These are phyloP conservation scores for Hyperoodon ampullatus DNA, from an alignment of 2,113 vertebrate species.

Conservation along the genomic window DNA sequence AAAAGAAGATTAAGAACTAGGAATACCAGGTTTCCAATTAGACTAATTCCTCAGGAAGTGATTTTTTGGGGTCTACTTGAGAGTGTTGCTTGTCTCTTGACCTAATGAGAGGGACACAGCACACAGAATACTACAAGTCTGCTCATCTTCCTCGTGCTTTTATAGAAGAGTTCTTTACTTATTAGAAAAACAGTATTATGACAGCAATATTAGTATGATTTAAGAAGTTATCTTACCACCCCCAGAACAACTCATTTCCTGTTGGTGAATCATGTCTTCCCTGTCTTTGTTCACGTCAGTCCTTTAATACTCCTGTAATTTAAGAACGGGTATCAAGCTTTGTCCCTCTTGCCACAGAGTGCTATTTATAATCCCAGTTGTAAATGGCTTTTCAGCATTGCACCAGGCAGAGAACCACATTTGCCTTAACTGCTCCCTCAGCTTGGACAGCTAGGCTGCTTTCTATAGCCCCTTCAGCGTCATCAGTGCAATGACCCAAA, in stretches of 20 bases:
- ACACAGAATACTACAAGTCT: neutral
- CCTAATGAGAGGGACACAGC: neutral
- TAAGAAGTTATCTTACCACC: neutral
- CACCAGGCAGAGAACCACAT: fast-evolving
- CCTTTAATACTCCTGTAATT: fast-evolving
- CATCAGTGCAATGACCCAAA: fast-evolving
- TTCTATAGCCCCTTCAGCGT: neutral
- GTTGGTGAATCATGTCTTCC: neutral
- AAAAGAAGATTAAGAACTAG: neutral
- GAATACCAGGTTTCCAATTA: neutral
- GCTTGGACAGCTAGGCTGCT: neutral
- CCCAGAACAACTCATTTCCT: neutral
- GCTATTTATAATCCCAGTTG: fast-evolving
- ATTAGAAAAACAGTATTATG: neutral
- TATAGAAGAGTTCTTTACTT: neutral
- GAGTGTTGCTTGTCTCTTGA: neutral
- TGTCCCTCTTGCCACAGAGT: too few relatives aligned
- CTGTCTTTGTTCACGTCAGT: fast-evolving
- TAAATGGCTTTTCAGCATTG: fast-evolving
- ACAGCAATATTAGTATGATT: neutral
- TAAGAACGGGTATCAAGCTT: neutral
- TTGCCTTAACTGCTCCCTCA: fast-evolving
- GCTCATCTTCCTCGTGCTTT: neutral
- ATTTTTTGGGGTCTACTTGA: neutral
- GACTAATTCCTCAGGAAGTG: neutral